phyloP scores from a whole-genome alignment of 2,888 invertebrate species.

The Leptinotarsa juncta region DNA sequence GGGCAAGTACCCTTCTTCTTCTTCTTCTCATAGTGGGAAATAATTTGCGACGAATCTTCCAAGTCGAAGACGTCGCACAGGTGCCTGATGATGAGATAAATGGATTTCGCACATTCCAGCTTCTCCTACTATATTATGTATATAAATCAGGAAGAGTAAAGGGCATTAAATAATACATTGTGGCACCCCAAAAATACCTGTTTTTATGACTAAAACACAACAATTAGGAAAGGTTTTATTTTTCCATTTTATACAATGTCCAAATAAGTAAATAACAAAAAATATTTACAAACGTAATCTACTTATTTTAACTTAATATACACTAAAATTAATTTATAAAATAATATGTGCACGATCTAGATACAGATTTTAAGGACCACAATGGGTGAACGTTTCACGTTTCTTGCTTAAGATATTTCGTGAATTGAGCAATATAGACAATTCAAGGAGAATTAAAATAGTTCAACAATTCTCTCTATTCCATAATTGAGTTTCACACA shows the following conservation, averaged over 20 bases:
- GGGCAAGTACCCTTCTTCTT: too few relatives aligned
- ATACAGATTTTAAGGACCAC: constrained; percentile 1
- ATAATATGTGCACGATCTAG: constrained; percentile 11
- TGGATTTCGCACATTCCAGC: too few relatives aligned
- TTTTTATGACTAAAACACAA: background rate
- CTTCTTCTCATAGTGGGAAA: too few relatives aligned
- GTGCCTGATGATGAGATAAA: too few relatives aligned
- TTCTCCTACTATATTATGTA: too few relatives aligned
- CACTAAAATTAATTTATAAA: constrained; percentile 2
- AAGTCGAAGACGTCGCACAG: too few relatives aligned
- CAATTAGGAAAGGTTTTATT: constrained; percentile 16
- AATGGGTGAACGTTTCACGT: background rate
- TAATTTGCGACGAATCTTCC: too few relatives aligned
- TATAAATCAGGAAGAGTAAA: too few relatives aligned
- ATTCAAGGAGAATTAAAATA: background rate
- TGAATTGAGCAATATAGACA: background rate
- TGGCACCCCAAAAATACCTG: too few relatives aligned
- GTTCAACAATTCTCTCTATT: background rate
- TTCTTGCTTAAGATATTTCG: background rate
- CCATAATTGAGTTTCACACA: too few relatives aligned
- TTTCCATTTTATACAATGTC: constrained; percentile 22
- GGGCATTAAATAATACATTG: too few relatives aligned
- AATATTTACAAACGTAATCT: constrained; percentile 31
- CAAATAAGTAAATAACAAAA: constrained; percentile 28
- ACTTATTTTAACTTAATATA: constrained; percentile 9